A percentile compares a stretch with the other conserved stretches of the same genome.
Evolutionary conservation across 2,113 vertebrate species (phyloP).

Genomic region (Malurus cyaneus): DNA sequence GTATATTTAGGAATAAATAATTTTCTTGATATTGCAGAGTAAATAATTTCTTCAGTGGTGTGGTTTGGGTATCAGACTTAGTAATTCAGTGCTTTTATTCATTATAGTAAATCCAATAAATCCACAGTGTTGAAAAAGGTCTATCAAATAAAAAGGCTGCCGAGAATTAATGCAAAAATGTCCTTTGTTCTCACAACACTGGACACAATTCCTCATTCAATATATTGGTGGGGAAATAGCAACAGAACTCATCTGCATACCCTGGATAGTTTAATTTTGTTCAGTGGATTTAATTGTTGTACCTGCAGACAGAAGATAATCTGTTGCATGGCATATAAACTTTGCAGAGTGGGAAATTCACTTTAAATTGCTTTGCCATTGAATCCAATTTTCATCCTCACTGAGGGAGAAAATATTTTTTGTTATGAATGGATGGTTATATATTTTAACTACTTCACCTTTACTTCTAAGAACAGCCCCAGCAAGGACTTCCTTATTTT

Average conservation of each 20-base stretch:
- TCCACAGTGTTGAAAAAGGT: background rate
- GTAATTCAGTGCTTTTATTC: background rate
- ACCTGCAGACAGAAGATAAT: slow-evolving; percentile 44
- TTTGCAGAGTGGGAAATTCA: slow-evolving; percentile 3
- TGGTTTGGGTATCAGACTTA: background rate
- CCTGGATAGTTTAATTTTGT: background rate
- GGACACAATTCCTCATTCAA: background rate
- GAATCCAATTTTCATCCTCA: slow-evolving; percentile 56
- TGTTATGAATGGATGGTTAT: slow-evolving; percentile 24
- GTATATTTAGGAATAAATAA: background rate
- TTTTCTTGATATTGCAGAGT: background rate
- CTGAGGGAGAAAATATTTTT: slow-evolving; percentile 58
- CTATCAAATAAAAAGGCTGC: background rate
- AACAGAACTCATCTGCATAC: background rate
- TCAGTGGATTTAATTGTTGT: slow-evolving; percentile 48
- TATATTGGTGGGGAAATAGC: background rate
- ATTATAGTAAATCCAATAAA: background rate
- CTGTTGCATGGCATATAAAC: background rate
- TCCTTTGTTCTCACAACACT: slow-evolving; percentile 14
- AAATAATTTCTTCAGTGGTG: background rate
- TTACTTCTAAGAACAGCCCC: background rate
- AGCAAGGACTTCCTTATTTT: background rate
- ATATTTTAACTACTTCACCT: slow-evolving; percentile 26
- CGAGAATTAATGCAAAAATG: background rate
- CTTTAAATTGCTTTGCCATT: slow-evolving; percentile 49